Base-by-base conservation (phyloP, 2,888 invertebrate genomes). In the Hyposoter dolosus region DNA sequence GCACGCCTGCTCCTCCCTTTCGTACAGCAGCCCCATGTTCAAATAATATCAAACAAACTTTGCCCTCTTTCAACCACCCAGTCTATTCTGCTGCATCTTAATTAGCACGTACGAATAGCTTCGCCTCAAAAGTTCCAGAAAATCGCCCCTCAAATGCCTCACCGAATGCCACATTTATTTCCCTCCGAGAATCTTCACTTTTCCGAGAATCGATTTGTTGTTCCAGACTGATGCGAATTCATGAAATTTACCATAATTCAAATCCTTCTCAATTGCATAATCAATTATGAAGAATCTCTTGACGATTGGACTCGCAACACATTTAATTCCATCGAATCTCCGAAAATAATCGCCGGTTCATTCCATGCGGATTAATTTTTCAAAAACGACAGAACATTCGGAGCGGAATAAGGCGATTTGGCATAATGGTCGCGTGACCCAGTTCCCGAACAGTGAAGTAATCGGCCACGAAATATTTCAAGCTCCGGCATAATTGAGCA, bases 11-110 rank as follows among this genome's bases (percentile, higher is more conserved):
- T 43, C 60, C 28, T 45, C 9, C 45, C 23, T 40, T 40, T 40
- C 40, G 40, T 63, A 47, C 43, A 63, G 15, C 40, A 53, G n/a
- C 72, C 32, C 17, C 19, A 15, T 19, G 60, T 56, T 79, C 43
- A 79, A 79, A 79, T 79, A 79, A 69, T 69, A 79, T 45, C 69
- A 28, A 60, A 71, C 77, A 35, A 77, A 66, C 40, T 65, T 77
- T 50, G 17, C 5, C 50, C 50, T 50, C 35, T 60, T 71, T 43
- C 28, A 15, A 60, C 19, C 56, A 19, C 5, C 56, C n/a, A 32
- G 47, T 15, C 28, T 60, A 79, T 79, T 71, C 23, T 15, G 17
- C 32, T 60, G 79, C 45, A 71, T 79, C 79, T 79, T 79, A 79
- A 79, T 79, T 71, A 79, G 45, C 56, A 76, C 43, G 65, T 47